Evolutionary conservation across 2,797 vertebrate species (phyloP).

Genomic region (Anabas testudineus): DNA sequence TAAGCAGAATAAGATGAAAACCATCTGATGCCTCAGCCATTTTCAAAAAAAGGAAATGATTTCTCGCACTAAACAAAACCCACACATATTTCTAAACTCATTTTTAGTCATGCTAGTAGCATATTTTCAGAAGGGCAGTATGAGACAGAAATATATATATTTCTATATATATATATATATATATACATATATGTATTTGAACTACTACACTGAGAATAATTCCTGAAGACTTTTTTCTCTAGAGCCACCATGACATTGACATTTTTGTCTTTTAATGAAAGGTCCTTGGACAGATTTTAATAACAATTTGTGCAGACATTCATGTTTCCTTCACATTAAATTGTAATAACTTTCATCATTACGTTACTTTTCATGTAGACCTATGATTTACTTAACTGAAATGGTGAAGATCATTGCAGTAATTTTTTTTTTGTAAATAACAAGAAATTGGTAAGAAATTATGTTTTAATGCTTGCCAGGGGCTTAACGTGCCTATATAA

Average conservation of each 20-base stretch:
- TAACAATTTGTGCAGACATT: background rate
- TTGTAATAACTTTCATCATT: background rate
- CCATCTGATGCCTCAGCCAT: background rate
- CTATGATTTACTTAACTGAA: no score
- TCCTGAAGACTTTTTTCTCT: no score
- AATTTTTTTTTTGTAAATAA: no score
- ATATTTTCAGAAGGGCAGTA: background rate
- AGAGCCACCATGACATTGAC: no score
- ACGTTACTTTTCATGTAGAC: background rate
- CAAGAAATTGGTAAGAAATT: no score
- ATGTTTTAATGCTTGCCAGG: slow-evolving; percentile 27
- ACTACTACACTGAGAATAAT: no score
- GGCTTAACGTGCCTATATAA: slow-evolving; percentile 25
- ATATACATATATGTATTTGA: no score
- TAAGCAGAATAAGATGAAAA: slow-evolving; percentile 9
- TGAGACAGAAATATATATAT: no score
- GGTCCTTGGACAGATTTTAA: background rate
- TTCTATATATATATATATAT: no score
- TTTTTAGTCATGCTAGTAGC: no score
- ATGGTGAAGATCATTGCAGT: no score
- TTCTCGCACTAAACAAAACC: background rate
- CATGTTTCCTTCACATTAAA: background rate
- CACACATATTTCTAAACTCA: background rate
- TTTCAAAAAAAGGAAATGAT: background rate
- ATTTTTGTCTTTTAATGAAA: background rate